Evolutionary conservation across 2,113 vertebrate genomes (phyloP), one percentile per base, ranked within the genome.

Genomic region (Apaloderma vittatum): DNA sequence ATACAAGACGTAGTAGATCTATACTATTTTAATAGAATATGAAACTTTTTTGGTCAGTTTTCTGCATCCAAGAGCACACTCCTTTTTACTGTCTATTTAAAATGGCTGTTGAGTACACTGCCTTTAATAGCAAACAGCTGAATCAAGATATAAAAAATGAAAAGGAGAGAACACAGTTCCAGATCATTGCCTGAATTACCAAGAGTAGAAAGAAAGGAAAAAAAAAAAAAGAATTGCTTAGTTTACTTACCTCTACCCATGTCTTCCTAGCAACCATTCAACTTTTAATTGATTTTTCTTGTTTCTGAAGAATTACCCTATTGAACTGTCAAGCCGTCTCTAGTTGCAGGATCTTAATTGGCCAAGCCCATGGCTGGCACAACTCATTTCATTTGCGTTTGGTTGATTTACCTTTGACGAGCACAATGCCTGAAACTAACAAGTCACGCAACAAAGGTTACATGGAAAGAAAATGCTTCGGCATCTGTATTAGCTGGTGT

Each of bases 401-500:
- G 17, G 19, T 51, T 36, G 26, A 11, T 26, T 27, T 37, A 4
- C 23, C 58, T 75, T 26, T 23, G 6, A 3, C 19, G n/a, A 17
- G 15, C 3, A 1, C 58, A 6, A 7, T 26, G 36, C 67, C 75
- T 49, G 9, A 15, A 73, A 40, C 23, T 7, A 27, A 52, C 26
- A 52, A 24, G 34, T 29, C 36, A 8, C 0, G 0, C 43, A 58
- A 29, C 40, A 9, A n/a, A 40, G 0, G 0, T 45, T 23, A 7
- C 12, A 13, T 0, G 13, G 13, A 37, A 72, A 40, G 20, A 34
- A 74, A 79, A 36, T 6, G 5, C 2, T 22, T 34, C 30, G 5
- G 21, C 11, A 6, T 14, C 75, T 54, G 7, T 54, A 6, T 18
- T 15, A 51, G 32, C 40, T 30, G 27, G 5, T 29, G 9, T 2